Percentiles rank a stretch among this genome's conserved stretches.
Evolutionary conservation across 2,797 vertebrate genomes (phyloP).

Genomic region (Thalassophryne amazonica): DNA sequence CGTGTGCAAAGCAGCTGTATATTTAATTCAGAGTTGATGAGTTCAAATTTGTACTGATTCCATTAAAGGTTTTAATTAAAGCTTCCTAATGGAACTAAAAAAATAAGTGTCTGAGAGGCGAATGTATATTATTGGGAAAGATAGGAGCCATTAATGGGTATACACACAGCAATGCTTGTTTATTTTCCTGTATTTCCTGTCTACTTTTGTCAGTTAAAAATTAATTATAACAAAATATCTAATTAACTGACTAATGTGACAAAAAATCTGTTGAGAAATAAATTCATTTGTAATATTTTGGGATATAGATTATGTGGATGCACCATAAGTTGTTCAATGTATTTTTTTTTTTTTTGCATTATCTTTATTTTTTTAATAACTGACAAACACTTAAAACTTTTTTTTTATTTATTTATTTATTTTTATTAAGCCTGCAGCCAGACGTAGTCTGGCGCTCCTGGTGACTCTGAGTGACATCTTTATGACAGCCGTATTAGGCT

Average conservation of each 20-base stretch:
- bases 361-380: neutral
- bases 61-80: constrained; percentile 67
- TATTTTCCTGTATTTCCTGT: constrained; percentile 4
- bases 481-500: constrained; percentile 31
- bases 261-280: neutral
- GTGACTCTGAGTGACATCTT: constrained; percentile 14
- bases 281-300: neutral
- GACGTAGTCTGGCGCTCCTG: neutral
- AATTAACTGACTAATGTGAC: constrained; percentile 17
- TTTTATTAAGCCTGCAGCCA: neutral
- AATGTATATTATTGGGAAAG: constrained; percentile 21
- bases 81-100: constrained; percentile 49
- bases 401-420: neutral
- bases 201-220: constrained; percentile 7
- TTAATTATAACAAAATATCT: constrained; percentile 15
- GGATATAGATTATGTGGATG: neutral
- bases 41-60: constrained; percentile 56
- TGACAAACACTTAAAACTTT: too few species aligned
- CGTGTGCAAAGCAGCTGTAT: constrained; percentile 26
- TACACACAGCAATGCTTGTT: neutral
- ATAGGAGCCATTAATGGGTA: constrained; percentile 15
- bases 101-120: constrained; percentile 14
- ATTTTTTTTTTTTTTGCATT: constrained; percentile 2
- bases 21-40: constrained; percentile 44
- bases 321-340: neutral